Evolutionary conservation across 2,113 vertebrate species (phyloP), one percentile per base, ranked within the genome.

Genomic region (Limanda limanda): DNA sequence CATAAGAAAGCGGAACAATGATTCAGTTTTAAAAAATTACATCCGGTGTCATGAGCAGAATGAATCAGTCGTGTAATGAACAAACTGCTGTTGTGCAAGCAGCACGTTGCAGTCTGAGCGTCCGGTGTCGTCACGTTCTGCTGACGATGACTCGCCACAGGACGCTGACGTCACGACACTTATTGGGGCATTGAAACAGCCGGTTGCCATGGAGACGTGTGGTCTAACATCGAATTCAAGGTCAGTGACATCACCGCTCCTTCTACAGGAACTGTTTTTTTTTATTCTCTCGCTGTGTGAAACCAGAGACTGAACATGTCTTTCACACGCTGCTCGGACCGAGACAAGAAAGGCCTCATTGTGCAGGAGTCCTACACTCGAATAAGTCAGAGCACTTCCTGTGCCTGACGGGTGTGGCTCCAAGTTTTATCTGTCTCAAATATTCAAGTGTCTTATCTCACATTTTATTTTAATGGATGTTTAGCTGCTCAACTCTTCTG

Each of bases 181-280:
- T 25, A 40, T 94, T 93, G 9, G 93, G 92, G 18, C 47, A 64
- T 89, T 55, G 4, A 80, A 40, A 94, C 84, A 9, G 92, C 48
- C 48, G 76, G 89, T 71, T 95, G 87, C 95, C 95, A 94, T 74
- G 87, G 79, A 31, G 17, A 86, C 62, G 17, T 71, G 11, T 1
- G 25, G 35, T 68, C 62, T 40, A 64, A 64, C 35, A 45, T 23
- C 64, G 51, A 76, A 84, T 69, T 65, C 52, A 56, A 59, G 63
- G 62, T 74, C 68, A 64, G 59, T 90, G 86, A 88, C 63, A 74
- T 90, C 87, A 89, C 17, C 21, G 2, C 55, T 54, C 55, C 55
- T 64, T 54, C 15, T 27, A 42, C 47, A 65, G 47, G n/a, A 48
- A 52, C 24, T 2, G 17, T 25, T 17, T 62, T 51, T 14, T 55